Evolutionary conservation across 1,140 invertebrate species (phyloP).

Genomic region (Meteorus sp.): DNA sequence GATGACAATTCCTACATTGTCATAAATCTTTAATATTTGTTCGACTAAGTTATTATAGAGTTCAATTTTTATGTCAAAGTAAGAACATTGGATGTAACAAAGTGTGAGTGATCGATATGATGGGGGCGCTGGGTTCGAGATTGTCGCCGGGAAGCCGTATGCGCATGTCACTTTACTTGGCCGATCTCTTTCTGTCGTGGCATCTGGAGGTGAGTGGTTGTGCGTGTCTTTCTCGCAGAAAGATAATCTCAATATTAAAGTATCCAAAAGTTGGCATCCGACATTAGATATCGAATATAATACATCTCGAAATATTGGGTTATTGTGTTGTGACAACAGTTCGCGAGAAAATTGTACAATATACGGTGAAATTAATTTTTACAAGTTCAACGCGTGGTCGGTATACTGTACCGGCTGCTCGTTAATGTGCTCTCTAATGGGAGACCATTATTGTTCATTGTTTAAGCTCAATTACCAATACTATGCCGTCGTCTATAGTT

Average conservation of each 20-base stretch:
- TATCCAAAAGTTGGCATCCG: conserved; percentile 39
- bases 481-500: too few relatives aligned
- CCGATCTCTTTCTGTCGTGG: conserved; percentile 63
- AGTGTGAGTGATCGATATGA: conserved; percentile 33
- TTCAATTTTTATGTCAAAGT: conserved; percentile 1
- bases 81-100: neutral
- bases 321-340: conserved; percentile 43
- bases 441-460: neutral
- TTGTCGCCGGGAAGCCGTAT: conserved; percentile 35
- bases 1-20: neutral
- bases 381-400: conserved; percentile 37
- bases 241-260: conserved; percentile 45
- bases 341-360: conserved; percentile 27
- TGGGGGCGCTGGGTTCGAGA: conserved; percentile 36
- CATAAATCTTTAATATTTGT: neutral
- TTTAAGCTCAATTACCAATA: too few relatives aligned
- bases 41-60: neutral
- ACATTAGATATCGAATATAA: conserved; percentile 46
- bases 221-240: conserved; percentile 34
- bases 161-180: conserved; percentile 55
- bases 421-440: neutral
- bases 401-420: conserved; percentile 35
- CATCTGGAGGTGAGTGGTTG: conserved; percentile 62
- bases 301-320: conserved; percentile 26
- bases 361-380: conserved; percentile 13